phyloP scores from a whole-genome alignment of 2,113 vertebrate species.

The Lasiurus cinereus region DNA sequence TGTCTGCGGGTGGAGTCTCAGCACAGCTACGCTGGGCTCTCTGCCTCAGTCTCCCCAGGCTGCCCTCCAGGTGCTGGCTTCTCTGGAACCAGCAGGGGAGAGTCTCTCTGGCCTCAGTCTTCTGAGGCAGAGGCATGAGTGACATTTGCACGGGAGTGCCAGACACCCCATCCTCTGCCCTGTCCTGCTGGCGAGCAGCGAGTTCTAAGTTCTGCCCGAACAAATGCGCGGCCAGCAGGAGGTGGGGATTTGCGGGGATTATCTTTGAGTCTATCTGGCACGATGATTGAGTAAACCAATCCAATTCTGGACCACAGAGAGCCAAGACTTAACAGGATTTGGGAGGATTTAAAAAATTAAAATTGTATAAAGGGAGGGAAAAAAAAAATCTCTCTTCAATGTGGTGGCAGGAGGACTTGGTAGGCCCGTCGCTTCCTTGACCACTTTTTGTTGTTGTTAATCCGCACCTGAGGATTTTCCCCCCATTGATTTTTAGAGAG shows the following conservation, averaged over 20 bases:
- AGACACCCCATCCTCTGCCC: not conserved
- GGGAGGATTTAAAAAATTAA: not conserved
- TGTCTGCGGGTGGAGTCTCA: not conserved
- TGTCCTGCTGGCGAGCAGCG: not conserved
- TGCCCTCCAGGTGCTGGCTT: not conserved
- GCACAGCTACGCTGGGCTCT: not conserved
- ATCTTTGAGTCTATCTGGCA: slow-evolving; percentile 4
- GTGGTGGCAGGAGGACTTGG: not conserved
- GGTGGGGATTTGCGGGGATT: not conserved
- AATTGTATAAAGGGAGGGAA: not conserved
- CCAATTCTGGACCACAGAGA: not conserved
- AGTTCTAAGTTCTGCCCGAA: not conserved
- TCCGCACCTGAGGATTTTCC: too few relatives aligned
- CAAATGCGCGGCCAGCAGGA: not conserved
- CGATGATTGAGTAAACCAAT: slow-evolving; percentile 6
- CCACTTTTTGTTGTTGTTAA: not conserved
- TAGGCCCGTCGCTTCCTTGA: slow-evolving; percentile 1
- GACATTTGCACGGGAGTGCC: not conserved
- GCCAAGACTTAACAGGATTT: not conserved
- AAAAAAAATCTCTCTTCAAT: not conserved
- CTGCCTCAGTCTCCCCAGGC: not conserved
- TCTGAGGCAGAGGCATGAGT: not conserved
- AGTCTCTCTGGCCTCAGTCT: not conserved
- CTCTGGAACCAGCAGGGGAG: not conserved
- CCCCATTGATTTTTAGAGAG: too few relatives aligned